phyloP scores from a whole-genome alignment of 2,797 vertebrate genomes.

The Gobio occitaniae region DNA sequence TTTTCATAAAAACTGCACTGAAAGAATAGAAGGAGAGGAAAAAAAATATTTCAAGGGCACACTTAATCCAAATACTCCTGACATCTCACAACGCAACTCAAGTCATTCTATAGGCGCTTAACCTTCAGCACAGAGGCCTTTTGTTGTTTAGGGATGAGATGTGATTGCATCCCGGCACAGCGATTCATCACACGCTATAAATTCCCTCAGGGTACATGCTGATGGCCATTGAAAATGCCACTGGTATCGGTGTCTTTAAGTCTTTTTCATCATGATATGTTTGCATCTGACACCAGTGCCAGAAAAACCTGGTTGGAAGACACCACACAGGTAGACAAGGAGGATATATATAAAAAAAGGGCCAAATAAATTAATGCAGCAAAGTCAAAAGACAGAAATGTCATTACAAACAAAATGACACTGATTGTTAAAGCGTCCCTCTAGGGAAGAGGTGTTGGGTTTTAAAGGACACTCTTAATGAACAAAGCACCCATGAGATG shows the following conservation, averaged over 20 bases:
- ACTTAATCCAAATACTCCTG: conserved; percentile 51
- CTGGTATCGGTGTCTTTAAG: conserved; percentile 42
- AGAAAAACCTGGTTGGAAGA: conserved; percentile 2
- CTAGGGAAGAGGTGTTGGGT: neutral
- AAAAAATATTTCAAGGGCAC: conserved; percentile 39
- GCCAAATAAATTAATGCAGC: neutral
- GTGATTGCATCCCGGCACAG: conserved; percentile 44
- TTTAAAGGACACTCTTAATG: conserved; percentile 26
- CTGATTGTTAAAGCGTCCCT: neutral
- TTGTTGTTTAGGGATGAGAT: conserved; percentile 48
- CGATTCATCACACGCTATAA: conserved; percentile 45
- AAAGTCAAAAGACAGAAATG: neutral
- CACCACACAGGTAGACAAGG: conserved; percentile 14
- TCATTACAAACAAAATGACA: neutral
- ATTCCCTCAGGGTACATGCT: conserved; percentile 34
- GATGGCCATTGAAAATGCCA: conserved; percentile 50
- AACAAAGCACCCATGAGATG: conserved; percentile 7
- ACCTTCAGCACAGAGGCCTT: conserved; percentile 54
- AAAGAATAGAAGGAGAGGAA: neutral
- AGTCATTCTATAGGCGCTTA: conserved; percentile 50
- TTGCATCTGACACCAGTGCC: conserved; percentile 7
- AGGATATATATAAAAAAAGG: neutral
- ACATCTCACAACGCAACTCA: conserved; percentile 10
- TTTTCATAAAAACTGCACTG: neutral
- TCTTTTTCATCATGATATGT: conserved; percentile 51